phyloP scores from a whole-genome alignment of 2,888 invertebrate genomes.

The Leptura quadrifasciata region DNA sequence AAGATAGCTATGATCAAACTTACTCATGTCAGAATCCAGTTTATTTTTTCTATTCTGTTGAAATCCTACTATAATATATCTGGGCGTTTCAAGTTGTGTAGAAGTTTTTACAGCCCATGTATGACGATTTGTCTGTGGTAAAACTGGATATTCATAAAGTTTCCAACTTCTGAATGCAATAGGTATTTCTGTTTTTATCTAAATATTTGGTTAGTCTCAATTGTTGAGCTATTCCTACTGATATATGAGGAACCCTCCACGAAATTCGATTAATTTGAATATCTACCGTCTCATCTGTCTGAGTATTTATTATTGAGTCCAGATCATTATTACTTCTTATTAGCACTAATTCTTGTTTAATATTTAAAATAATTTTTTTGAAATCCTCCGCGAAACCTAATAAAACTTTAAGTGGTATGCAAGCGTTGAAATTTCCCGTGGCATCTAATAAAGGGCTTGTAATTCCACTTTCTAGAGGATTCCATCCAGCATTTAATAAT shows the following conservation, averaged over 20 bases:
- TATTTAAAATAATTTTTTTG: too few relatives aligned
- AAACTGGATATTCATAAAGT: slow-evolving; percentile 18
- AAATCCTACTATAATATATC: slow-evolving; percentile 68
- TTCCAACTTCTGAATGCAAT: too few relatives aligned
- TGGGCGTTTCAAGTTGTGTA: slow-evolving; percentile 60
- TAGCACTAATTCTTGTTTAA: slow-evolving; percentile 70
- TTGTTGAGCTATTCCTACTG: neutral
- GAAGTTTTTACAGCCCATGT: slow-evolving; percentile 64
- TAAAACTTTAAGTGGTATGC: slow-evolving; percentile 59
- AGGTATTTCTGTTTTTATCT: too few relatives aligned
- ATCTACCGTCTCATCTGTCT: slow-evolving; percentile 26
- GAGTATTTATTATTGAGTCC: slow-evolving; percentile 52
- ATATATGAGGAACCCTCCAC: slow-evolving; percentile 30
- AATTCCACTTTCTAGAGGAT: too few relatives aligned
- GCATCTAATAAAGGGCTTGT: too few relatives aligned
- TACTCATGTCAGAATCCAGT: slow-evolving; percentile 53
- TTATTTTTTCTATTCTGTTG: slow-evolving; percentile 68
- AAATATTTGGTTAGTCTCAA: slow-evolving; percentile 8
- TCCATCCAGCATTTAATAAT: too few relatives aligned
- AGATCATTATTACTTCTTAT: slow-evolving; percentile 58
- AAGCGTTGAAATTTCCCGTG: too few relatives aligned
- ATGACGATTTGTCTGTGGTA: slow-evolving; percentile 48
- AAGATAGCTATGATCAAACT: slow-evolving; percentile 62
- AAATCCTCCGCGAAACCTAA: too few relatives aligned
- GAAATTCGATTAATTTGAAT: slow-evolving; percentile 8